phyloP scores from a whole-genome alignment of 2,888 invertebrate species.

The Pammene fasciana region DNA sequence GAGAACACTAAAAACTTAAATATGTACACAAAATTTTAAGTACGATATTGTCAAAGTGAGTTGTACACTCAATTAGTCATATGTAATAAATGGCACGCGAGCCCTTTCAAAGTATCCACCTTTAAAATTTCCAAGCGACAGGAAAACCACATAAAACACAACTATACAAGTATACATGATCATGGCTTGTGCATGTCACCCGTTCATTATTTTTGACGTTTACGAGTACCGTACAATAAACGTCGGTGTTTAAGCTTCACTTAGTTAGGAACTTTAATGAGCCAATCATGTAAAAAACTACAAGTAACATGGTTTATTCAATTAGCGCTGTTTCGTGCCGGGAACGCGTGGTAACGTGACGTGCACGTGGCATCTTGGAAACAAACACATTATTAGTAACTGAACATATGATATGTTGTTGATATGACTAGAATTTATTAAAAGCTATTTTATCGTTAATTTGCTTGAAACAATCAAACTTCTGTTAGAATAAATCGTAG shows the following conservation, averaged over 20 bases:
- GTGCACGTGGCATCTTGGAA: slow-evolving; percentile 49
- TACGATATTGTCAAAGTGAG: not conserved
- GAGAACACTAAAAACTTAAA: not conserved
- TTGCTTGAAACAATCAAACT: no score
- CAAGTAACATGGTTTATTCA: slow-evolving; percentile 56
- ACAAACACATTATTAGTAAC: slow-evolving; percentile 17
- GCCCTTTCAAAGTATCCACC: slow-evolving; percentile 13
- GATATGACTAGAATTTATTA: not conserved
- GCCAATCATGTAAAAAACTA: slow-evolving; percentile 57
- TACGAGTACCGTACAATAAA: slow-evolving; percentile 55
- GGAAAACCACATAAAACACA: slow-evolving; percentile 22
- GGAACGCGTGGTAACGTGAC: slow-evolving; percentile 55
- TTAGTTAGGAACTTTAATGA: slow-evolving; percentile 64
- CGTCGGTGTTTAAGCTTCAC: slow-evolving; percentile 53
- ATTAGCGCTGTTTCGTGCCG: slow-evolving; percentile 55
- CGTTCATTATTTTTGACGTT: slow-evolving; percentile 47
- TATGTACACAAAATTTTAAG: no score
- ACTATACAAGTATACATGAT: slow-evolving; percentile 45
- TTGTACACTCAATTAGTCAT: slow-evolving; percentile 4
- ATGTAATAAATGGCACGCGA: slow-evolving; percentile 20
- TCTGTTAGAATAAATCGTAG: no score
- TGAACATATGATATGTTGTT: not conserved
- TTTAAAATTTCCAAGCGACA: slow-evolving; percentile 23
- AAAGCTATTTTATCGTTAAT: not conserved
- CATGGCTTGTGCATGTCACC: slow-evolving; percentile 43